phyloP scores from a whole-genome alignment of 2,888 invertebrate species.

The Dorcus hopei region DNA sequence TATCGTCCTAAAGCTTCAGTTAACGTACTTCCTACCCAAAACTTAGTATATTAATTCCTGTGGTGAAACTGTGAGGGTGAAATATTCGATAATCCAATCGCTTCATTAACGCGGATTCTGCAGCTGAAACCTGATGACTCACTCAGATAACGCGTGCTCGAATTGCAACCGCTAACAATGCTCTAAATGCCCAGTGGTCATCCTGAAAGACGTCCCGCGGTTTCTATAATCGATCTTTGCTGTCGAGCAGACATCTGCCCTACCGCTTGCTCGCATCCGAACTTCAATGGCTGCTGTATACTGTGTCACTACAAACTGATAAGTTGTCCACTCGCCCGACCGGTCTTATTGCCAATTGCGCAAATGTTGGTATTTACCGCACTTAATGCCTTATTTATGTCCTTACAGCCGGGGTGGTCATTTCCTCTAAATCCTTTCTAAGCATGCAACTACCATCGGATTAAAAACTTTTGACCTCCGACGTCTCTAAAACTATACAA shows the following conservation, averaged over 20 bases:
- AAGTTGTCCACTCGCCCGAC: constrained; percentile 30
- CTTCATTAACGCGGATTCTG: constrained; percentile 33
- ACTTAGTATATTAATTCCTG: no score
- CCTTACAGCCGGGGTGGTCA: constrained; percentile 30
- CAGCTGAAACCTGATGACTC: constrained; percentile 46
- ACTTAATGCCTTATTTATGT: constrained; percentile 30
- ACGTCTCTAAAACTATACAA: no score
- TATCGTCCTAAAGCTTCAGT: no score
- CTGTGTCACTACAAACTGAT: constrained; percentile 28
- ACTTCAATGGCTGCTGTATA: constrained; percentile 16
- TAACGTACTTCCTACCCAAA: no score
- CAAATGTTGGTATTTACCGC: constrained; percentile 28
- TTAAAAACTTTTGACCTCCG: no score
- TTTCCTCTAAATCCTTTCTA: background rate
- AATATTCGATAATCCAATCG: constrained; percentile 9
- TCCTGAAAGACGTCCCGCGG: constrained; percentile 46
- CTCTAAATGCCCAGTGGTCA: constrained; percentile 46
- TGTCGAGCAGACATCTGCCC: constrained; percentile 16
- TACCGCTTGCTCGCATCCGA: background rate
- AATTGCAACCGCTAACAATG: constrained; percentile 37
- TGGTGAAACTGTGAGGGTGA: no score
- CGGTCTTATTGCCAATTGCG: constrained; percentile 29
- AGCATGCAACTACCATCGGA: background rate
- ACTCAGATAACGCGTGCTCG: constrained; percentile 41
- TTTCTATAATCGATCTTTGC: constrained; percentile 43